phyloP scores from a whole-genome alignment of 2,888 invertebrate species.

The Drosophila flavopinicola region DNA sequence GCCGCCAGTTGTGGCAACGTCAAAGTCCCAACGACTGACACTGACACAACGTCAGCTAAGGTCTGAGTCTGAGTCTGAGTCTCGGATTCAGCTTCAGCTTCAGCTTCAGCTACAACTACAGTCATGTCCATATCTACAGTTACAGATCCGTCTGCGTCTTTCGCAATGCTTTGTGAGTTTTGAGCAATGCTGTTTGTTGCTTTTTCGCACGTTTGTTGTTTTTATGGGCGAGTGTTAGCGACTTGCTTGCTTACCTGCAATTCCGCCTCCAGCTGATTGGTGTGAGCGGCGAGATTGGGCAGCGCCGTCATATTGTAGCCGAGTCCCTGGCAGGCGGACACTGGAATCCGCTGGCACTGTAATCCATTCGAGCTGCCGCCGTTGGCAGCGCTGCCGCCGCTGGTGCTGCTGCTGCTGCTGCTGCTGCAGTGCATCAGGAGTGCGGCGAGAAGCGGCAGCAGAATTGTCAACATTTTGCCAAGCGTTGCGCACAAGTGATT shows the following conservation, averaged over 20 bases:
- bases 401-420: too few species aligned
- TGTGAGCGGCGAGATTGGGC: slow-evolving; percentile 94
- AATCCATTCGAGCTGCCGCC: slow-evolving; percentile 79
- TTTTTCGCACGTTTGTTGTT: slow-evolving; percentile 79
- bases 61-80: too few species aligned
- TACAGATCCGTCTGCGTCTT: slow-evolving; percentile 61
- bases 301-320: slow-evolving; percentile 94
- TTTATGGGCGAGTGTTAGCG: too few species aligned
- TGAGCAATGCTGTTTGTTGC: slow-evolving; percentile 27
- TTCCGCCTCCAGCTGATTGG: slow-evolving; percentile 92
- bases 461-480: slow-evolving; percentile 7
- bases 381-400: slow-evolving; percentile 3
- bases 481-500: too few species aligned
- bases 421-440: slow-evolving; percentile 29
- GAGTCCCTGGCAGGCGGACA: slow-evolving; percentile 92
- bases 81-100: too few species aligned
- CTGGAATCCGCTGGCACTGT: slow-evolving; percentile 91
- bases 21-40: slow-evolving; percentile 51
- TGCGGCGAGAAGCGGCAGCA: slow-evolving; percentile 16
- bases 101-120: slow-evolving; percentile 1
- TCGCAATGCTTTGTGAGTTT: slow-evolving; percentile 54
- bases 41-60: slow-evolving; percentile 24
- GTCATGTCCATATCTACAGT: slow-evolving; percentile 50
- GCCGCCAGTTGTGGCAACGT: slow-evolving; percentile 45
- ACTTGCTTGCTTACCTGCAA: slow-evolving; percentile 88